These are phyloP conservation scores for Enteromius argenteus DNA, from an alignment of 2,797 vertebrate species.

Conservation along the genomic window DNA sequence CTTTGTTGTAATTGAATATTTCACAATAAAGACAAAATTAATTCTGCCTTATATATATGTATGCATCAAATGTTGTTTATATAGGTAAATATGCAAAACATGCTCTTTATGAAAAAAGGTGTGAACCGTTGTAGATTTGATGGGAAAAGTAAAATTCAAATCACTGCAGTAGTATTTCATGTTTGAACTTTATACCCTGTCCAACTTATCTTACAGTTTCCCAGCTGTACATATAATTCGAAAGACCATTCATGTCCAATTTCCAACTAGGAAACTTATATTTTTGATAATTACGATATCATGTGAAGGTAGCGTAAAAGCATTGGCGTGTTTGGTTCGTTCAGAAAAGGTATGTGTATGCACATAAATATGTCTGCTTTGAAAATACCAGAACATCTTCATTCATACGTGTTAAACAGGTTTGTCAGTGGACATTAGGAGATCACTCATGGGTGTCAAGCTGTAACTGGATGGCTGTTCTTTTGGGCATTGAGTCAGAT, in stretches of 20 bases:
- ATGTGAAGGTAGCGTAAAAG: background rate
- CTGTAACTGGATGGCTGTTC: constrained; percentile 13
- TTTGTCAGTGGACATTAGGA: constrained; percentile 15
- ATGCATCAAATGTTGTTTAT: background rate
- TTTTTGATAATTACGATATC: background rate
- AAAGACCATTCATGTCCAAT: background rate
- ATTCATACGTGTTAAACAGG: constrained; percentile 15
- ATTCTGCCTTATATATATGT: background rate
- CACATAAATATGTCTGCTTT: background rate
- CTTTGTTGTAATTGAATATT: background rate
- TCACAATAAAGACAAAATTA: background rate
- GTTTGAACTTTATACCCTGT: background rate
- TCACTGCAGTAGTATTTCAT: background rate
- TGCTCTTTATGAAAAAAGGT: background rate
- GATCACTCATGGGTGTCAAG: constrained; percentile 6
- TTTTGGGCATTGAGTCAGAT: constrained; percentile 26
- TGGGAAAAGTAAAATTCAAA: background rate
- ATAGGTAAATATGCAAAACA: background rate
- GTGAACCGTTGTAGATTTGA: background rate
- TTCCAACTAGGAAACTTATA: background rate
- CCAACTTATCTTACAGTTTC: no score
- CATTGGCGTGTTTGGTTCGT: background rate
- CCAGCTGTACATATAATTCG: background rate
- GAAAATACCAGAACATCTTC: constrained; percentile 21
- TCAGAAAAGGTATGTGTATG: background rate